These are phyloP conservation scores for Dorcus parallelipipedus DNA, from an alignment of 2,888 invertebrate species.

Conservation along the genomic window DNA sequence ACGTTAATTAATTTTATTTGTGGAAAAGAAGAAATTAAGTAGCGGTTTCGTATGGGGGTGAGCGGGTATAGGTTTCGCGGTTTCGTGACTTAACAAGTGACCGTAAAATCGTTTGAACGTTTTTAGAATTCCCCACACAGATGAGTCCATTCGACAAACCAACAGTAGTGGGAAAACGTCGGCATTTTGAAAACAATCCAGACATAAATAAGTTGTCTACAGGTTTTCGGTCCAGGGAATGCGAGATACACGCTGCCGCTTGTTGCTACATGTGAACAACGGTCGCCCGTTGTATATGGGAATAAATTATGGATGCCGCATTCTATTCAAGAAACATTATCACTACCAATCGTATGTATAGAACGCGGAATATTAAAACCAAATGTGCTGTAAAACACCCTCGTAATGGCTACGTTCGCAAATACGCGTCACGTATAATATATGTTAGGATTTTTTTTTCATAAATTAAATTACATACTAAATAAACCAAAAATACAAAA, in stretches of 20 bases:
- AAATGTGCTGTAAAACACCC: no score
- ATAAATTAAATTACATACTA: no score
- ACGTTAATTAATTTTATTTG: no score
- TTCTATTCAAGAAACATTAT: conserved; percentile 1
- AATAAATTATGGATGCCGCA: conserved; percentile 34
- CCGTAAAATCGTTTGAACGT: conserved; percentile 46
- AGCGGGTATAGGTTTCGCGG: conserved; percentile 30
- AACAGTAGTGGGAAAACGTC: conserved; percentile 48
- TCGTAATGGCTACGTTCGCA: no score
- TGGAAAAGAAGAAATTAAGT: no score
- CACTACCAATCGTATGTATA: background rate
- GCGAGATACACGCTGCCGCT: conserved; percentile 46
- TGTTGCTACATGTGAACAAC: conserved; percentile 44
- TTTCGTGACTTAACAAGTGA: conserved; percentile 45
- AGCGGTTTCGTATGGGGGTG: no score
- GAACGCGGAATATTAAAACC: background rate
- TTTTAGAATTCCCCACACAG: conserved; percentile 41
- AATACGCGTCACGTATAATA: no score
- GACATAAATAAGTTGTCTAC: conserved; percentile 53
- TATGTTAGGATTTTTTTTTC: no score
- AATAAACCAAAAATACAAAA: no score
- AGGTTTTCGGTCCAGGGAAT: conserved; percentile 45
- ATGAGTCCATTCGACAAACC: conserved; percentile 37
- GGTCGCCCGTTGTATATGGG: conserved; percentile 39
- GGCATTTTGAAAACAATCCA: conserved; percentile 52